Percentiles rank a stretch among this genome's conserved stretches.
Evolutionary conservation across 2,888 invertebrate genomes (phyloP).

Genomic region (Coremacera marginata): DNA sequence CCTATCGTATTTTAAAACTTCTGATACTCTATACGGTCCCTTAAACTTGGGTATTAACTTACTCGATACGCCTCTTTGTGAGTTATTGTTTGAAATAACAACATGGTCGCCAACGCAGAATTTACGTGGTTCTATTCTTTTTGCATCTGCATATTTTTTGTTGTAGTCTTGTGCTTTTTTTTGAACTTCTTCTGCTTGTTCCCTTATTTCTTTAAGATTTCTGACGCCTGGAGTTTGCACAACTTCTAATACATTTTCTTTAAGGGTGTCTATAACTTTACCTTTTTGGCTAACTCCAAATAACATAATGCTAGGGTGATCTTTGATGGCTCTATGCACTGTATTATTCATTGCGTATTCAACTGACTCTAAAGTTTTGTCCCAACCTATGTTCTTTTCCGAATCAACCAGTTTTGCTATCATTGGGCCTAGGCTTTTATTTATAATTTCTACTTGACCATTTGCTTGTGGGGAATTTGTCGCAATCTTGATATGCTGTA

Average conservation of each 20-base stretch:
- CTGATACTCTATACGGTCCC: conserved; percentile 34
- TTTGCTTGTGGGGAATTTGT: no score
- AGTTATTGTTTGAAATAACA: conserved; percentile 40
- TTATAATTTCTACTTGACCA: no score
- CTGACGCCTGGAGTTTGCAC: background rate
- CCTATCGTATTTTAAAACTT: conserved; percentile 40
- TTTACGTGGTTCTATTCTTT: conserved; percentile 13
- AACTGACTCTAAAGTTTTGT: background rate
- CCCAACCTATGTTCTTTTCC: no score
- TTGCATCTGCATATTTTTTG: conserved; percentile 32
- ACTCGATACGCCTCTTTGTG: conserved; percentile 24
- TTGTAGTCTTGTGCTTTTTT: conserved; percentile 35
- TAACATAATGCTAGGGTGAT: background rate
- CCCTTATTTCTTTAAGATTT: no score
- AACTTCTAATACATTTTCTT: background rate
- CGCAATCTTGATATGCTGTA: no score
- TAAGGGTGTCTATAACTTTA: background rate
- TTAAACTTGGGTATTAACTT: conserved; percentile 40
- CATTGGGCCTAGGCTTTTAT: no score
- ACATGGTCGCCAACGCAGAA: conserved; percentile 31
- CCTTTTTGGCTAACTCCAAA: background rate
- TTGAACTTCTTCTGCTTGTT: background rate
- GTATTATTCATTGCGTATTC: conserved; percentile 10
- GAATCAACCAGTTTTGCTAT: no score
- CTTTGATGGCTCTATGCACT: background rate